phyloP scores from a whole-genome alignment of 2,113 vertebrate genomes.

The Phalacrocorax pelagicus region DNA sequence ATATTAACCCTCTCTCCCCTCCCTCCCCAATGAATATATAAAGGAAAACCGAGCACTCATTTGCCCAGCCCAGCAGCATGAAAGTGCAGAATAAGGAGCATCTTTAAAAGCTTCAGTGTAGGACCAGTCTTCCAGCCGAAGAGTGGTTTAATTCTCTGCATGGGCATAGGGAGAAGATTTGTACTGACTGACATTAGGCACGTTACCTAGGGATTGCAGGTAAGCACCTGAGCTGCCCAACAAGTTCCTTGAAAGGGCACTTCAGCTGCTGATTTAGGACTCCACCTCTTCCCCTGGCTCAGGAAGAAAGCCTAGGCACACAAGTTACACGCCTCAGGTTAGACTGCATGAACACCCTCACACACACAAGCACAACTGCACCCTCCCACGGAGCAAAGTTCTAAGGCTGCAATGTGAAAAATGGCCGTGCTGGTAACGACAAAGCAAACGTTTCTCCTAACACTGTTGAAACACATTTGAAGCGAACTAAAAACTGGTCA shows the following conservation, averaged over 20 bases:
- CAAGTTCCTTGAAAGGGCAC: neutral
- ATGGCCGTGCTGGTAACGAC: neutral
- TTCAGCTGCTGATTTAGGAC: neutral
- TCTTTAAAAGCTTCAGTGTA: neutral
- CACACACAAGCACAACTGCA: accelerated
- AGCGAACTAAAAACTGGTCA: neutral
- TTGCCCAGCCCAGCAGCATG: neutral
- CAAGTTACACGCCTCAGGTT: neutral
- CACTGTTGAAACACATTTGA: neutral
- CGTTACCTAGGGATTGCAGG: neutral
- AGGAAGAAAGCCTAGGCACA: neutral
- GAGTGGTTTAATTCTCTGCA: neutral
- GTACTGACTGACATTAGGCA: neutral
- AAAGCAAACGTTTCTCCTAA: neutral
- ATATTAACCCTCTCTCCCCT: neutral
- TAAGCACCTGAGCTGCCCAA: neutral
- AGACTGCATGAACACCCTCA: neutral
- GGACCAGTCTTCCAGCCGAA: neutral
- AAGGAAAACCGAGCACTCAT: neutral
- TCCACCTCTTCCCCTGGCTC: neutral
- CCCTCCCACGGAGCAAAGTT: neutral
- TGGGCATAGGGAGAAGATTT: neutral
- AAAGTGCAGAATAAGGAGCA: neutral
- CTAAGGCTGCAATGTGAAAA: neutral
- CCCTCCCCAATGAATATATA: neutral